These are phyloP conservation scores for Microctenopoma stevenorrisi DNA, from an alignment of 2,797 vertebrate species.

Conservation along the genomic window DNA sequence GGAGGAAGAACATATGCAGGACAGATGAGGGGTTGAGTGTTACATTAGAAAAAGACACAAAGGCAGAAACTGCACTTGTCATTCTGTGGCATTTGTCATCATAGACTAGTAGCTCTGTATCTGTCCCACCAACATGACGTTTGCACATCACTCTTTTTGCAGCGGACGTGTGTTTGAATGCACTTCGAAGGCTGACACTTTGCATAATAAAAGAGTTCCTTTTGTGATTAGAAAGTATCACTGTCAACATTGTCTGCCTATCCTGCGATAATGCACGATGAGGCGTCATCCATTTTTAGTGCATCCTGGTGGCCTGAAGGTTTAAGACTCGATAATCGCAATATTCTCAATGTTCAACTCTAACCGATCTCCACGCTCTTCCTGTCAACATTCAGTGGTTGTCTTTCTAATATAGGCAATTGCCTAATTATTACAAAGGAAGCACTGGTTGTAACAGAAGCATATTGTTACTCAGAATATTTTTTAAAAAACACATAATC, in stretches of 20 bases:
- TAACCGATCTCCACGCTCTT: too few relatives aligned
- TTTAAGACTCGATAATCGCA: conserved; percentile 1
- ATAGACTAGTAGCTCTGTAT: conserved; percentile 38
- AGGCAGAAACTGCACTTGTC: conserved; percentile 59
- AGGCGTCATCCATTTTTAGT: neutral
- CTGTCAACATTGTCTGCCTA: neutral
- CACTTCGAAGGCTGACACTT: conserved; percentile 25
- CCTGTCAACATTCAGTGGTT: too few relatives aligned
- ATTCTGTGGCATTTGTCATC: conserved; percentile 62
- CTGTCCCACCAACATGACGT: conserved; percentile 50
- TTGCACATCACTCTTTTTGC: conserved; percentile 40
- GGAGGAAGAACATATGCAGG: conserved; percentile 56
- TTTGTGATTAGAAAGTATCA: conserved; percentile 24
- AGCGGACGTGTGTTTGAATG: conserved; percentile 40
- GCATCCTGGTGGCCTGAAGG: neutral
- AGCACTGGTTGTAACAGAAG: neutral
- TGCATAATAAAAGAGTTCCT: conserved; percentile 31
- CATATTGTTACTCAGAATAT: neutral
- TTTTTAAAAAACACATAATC: too few relatives aligned
- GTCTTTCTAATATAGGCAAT: too few relatives aligned
- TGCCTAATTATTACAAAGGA: too few relatives aligned
- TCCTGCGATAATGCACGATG: conserved; percentile 1
- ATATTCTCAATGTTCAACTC: too few relatives aligned
- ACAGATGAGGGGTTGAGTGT: conserved; percentile 68
- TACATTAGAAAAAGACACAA: conserved; percentile 59